These are phyloP conservation scores for Tenthredo notha DNA, from an alignment of 2,888 invertebrate genomes.

Conservation along the genomic window DNA sequence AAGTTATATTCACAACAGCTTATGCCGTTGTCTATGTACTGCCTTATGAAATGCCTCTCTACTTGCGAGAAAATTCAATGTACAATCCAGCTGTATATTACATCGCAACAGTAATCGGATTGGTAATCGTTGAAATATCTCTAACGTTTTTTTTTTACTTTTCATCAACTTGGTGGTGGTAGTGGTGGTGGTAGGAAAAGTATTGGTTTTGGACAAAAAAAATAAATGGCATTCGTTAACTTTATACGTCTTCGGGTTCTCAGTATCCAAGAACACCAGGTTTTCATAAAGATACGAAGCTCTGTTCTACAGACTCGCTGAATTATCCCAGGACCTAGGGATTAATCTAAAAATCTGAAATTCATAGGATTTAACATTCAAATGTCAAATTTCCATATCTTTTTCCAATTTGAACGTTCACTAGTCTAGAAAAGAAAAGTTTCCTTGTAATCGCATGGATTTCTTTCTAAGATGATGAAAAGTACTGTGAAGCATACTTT, in stretches of 20 bases:
- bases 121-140: slow-evolving; percentile 61
- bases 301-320: no score
- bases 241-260: neutral
- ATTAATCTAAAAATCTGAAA: no score
- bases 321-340: no score
- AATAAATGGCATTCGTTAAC: neutral
- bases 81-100: slow-evolving; percentile 79
- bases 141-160: neutral
- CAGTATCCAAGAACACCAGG: neutral
- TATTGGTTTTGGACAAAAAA: neutral
- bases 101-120: slow-evolving; percentile 64
- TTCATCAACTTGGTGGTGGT: neutral
- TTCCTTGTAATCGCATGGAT: no score
- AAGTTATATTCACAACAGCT: slow-evolving; percentile 79
- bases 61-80: slow-evolving; percentile 78
- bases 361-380: no score
- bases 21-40: slow-evolving; percentile 79
- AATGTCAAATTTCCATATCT: no score
- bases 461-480: neutral
- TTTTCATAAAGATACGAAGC: neutral
- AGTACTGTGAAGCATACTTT: neutral
- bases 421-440: no score
- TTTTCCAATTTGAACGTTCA: no score
- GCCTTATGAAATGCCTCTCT: slow-evolving; percentile 77
- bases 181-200: neutral